A percentile compares a stretch with the other conserved stretches of the same genome.
phyloP scores from a whole-genome alignment of 2,888 invertebrate species.

The Temnothorax ravouxi region DNA sequence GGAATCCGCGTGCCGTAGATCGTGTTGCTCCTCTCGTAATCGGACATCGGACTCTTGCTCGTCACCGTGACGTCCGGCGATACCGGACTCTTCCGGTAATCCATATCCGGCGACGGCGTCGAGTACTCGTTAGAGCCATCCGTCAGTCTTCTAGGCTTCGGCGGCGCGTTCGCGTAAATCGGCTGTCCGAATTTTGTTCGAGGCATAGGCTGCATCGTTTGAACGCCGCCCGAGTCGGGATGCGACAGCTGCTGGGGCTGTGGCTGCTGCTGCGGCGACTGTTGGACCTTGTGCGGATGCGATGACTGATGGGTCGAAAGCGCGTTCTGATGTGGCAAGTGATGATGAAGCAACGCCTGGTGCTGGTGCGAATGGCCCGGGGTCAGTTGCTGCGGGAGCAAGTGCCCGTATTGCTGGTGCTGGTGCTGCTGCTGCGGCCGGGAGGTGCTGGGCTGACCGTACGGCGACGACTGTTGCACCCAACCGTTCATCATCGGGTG shows the following conservation, averaged over 20 bases:
- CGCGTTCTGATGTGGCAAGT: slow-evolving; percentile 66
- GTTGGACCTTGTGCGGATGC: slow-evolving; percentile 64
- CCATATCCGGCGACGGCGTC: slow-evolving; percentile 88
- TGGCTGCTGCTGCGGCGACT: slow-evolving; percentile 57
- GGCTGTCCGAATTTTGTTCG: slow-evolving; percentile 89
- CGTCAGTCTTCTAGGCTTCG: slow-evolving; percentile 93
- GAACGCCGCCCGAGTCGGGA: slow-evolving; percentile 75
- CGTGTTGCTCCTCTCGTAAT: slow-evolving; percentile 82
- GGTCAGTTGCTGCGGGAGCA: slow-evolving; percentile 68
- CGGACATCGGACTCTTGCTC: slow-evolving; percentile 80
- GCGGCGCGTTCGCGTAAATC: slow-evolving; percentile 96
- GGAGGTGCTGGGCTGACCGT: slow-evolving; percentile 76
- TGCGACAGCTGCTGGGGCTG: slow-evolving; percentile 44
- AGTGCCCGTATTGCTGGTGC: slow-evolving; percentile 68
- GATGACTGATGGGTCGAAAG: slow-evolving; percentile 54
- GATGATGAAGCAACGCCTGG: slow-evolving; percentile 75
- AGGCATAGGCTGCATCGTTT: slow-evolving; percentile 81
- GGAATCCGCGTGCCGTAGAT: slow-evolving; percentile 72
- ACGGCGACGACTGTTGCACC: slow-evolving; percentile 79
- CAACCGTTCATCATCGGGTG: slow-evolving; percentile 81
- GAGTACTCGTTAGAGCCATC: slow-evolving; percentile 90
- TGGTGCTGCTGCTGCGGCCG: slow-evolving; percentile 67
- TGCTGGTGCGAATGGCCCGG: slow-evolving; percentile 75
- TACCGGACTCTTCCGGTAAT: slow-evolving; percentile 80
- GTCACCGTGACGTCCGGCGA: slow-evolving; percentile 78